A percentile compares a stretch with the other conserved stretches of the same genome.
Evolutionary conservation across 2,888 invertebrate genomes (phyloP).

Genomic region (Dicyrtoma fusca): DNA sequence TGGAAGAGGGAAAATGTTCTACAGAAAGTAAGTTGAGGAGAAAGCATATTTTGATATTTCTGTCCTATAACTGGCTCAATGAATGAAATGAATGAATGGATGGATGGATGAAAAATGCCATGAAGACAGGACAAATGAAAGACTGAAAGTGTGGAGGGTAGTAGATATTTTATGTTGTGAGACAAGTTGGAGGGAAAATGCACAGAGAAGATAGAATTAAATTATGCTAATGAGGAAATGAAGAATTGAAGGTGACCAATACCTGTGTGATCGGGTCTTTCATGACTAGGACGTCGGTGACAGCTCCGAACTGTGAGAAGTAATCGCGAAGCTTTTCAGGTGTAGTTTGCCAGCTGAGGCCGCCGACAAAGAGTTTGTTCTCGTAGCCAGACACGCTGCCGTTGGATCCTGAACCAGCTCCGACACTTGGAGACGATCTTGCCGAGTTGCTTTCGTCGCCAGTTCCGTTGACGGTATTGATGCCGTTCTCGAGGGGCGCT

Average conservation of each 20-base stretch:
- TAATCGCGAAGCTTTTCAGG: slow-evolving; percentile 90
- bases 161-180: no score
- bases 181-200: no score
- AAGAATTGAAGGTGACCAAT: slow-evolving; percentile 3
- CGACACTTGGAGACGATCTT: slow-evolving; percentile 53
- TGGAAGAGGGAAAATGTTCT: no score
- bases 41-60: no score
- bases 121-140: no score
- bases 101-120: no score
- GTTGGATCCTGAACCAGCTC: slow-evolving; percentile 52
- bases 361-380: slow-evolving; percentile 82
- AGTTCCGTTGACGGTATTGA: slow-evolving; percentile 48
- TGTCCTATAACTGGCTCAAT: no score
- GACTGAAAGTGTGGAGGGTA: no score
- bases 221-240: not conserved
- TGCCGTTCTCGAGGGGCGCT: slow-evolving; percentile 49
- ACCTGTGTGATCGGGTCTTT: slow-evolving; percentile 80
- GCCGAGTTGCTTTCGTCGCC: slow-evolving; percentile 55
- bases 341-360: slow-evolving; percentile 91
- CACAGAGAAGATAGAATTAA: not conserved
- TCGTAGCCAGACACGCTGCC: slow-evolving; percentile 55
- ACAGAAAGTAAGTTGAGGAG: no score
- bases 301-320: slow-evolving; percentile 88
- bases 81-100: no score
- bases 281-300: slow-evolving; percentile 90